Evolutionary conservation across 2,888 invertebrate species (phyloP), one percentile per base, ranked within the genome.

Genomic region (Caenorhabditis doughertyi): DNA sequence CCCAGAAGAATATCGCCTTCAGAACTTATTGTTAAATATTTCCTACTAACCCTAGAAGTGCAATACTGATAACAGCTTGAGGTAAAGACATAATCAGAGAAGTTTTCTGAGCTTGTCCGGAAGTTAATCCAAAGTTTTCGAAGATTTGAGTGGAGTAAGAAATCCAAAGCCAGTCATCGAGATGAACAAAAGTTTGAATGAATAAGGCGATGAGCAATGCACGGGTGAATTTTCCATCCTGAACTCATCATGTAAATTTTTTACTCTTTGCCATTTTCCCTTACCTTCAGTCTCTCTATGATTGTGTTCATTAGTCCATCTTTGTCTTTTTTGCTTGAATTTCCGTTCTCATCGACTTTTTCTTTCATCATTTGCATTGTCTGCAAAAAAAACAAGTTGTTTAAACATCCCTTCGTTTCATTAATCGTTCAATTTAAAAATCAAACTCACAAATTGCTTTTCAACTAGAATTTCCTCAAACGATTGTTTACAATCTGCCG

Each of bases 81-180:
- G 86, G 85, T 3, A 86, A n/a, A 0, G 85, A 80, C 88, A 90
- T 90, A 27, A 87, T 80, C 18, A 90, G 65, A 0, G 89, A 89
- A 1, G 88, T 84, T 18, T 79, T 76, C 68, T 87, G 89, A 1
- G 90, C 89, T 29, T 79, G 70, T 44, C 80, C 71, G 0, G 88
- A 73, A 9, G 81, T 53, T 27, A 88, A 70, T 4, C 90, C 90
- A 21, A 76, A 84, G 25, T 84, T 87, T 67, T 89, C 89, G 58
- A 90, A 90, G 21, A 90, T 89, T 25, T 88, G 87, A 1, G 90
- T 90, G 0, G 90, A 90, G 62, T 90, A 90, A 2, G 89, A 88
- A 47, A 90, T 88, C 90, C 90, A 90, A 9, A 90, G 83, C 90
- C 90, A 90, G 58, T 90, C 90, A 60, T 90, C 90, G 9, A 90